phyloP scores from a whole-genome alignment of 2,797 vertebrate genomes.

The Pyrocephalus nanus region DNA sequence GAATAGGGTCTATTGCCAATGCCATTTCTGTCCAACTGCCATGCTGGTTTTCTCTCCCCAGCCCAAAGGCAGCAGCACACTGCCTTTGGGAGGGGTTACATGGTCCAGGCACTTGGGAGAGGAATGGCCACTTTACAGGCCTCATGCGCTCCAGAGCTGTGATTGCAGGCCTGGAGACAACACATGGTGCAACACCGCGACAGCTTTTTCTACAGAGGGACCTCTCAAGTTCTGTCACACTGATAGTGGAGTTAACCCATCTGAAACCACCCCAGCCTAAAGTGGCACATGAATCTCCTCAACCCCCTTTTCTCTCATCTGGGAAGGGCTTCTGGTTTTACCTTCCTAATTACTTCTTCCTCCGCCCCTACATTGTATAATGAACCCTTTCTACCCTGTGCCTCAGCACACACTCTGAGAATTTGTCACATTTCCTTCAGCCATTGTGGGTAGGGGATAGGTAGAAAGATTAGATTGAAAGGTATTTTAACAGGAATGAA shows the following conservation, averaged over 20 bases:
- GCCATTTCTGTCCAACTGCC: background rate
- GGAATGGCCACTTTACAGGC: background rate
- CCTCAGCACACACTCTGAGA: background rate
- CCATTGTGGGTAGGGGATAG: background rate
- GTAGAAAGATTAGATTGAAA: background rate
- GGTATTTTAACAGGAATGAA: background rate
- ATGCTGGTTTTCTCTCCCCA: background rate
- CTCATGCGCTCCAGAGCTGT: background rate
- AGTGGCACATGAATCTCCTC: background rate
- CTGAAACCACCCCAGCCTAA: background rate
- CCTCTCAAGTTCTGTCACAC: background rate
- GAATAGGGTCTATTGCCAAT: background rate
- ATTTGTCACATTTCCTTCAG: background rate
- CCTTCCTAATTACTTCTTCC: background rate
- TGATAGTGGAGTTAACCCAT: background rate
- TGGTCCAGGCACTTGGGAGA: background rate
- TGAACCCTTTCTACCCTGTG: background rate
- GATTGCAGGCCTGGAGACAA: background rate
- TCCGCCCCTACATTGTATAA: background rate
- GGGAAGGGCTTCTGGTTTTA: background rate
- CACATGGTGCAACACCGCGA: accelerated
- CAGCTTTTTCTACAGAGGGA: background rate
- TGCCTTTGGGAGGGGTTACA: background rate
- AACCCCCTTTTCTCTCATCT: background rate
- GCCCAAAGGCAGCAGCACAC: background rate